These are phyloP conservation scores for Centroberyx gerrardi DNA, from an alignment of 2,797 vertebrate species.

Conservation along the genomic window DNA sequence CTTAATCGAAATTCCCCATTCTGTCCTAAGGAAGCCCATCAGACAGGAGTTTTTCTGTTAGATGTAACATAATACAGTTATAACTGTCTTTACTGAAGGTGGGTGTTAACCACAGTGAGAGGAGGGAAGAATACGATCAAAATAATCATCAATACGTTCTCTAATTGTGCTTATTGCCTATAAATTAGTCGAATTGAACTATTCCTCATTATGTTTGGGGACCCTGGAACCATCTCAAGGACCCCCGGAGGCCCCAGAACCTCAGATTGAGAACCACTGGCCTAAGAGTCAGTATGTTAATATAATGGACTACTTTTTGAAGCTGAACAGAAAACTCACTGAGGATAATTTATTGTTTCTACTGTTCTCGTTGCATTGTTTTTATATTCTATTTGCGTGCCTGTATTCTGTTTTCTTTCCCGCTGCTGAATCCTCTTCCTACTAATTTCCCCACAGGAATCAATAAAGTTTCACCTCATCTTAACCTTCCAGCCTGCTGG, in stretches of 20 bases:
- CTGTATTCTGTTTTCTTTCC: neutral
- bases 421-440: conserved; percentile 25
- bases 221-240: neutral
- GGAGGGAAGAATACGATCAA: too few relatives aligned
- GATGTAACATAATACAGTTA: too few relatives aligned
- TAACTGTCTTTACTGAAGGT: too few relatives aligned
- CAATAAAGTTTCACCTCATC: conserved; percentile 25
- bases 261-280: too few relatives aligned
- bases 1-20: neutral
- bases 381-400: neutral
- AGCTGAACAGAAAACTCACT: conserved; percentile 11
- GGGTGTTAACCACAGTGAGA: too few relatives aligned
- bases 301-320: neutral
- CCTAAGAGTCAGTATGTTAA: neutral
- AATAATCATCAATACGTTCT: too few relatives aligned
- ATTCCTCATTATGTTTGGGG: neutral
- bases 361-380: conserved; percentile 5
- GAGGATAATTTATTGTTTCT: conserved; percentile 2
- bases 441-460: conserved; percentile 42
- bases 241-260: neutral
- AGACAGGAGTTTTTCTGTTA: too few relatives aligned
- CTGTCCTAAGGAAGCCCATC: neutral
- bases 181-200: neutral
- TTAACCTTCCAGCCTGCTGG: conserved; percentile 2
- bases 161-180: too few relatives aligned